Base-by-base conservation (phyloP, 2,797 vertebrate species). In the Oreortyx pictus region DNA sequence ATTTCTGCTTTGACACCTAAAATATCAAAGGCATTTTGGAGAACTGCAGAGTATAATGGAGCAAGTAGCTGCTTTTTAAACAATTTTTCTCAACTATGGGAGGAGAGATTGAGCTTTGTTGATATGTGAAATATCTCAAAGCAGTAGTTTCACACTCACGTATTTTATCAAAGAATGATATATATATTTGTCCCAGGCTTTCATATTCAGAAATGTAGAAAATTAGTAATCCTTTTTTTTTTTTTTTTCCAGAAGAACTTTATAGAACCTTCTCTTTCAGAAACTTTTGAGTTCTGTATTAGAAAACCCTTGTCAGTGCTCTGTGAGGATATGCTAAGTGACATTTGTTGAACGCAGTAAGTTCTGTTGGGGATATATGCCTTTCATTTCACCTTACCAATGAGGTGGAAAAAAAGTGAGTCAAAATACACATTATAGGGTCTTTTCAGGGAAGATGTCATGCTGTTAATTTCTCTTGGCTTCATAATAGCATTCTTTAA, bases 11-110 rank as follows among this genome's bases (percentile, higher is more conserved):
- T 70, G 50, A 59, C 16, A 31, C 85, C 93, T 73, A 59, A 54
- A 87, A 52, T 87, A 72, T 62, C 77, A 17, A 70, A 57, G 78
- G 39, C 37, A 46, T 89, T 94, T 79, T 86, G 83, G 89, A 86
- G 73, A 47, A 60, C 68, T 88, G 25, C 46, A 79, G 35, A 91
- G 70, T 95, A 71, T 83, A 91, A 66, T 44, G 29, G n/a, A 60
- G 6, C 2, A 24, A 93, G 61, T 14, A 81, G 64, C 54, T 89
- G 74, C 46, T 49, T 76, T 94, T 94, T 77, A 91, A 73, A 4
- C 87, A 44, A 72, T 71, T 91, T 96, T 96, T 87, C 73, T 72
- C 88, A 80, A 62, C 37, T 84, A 60, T 91, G 64, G 39, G 89
- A 82, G 95, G 71, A 52, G 64, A 94, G 20, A 49, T 87, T 17